Conservation (phyloP, 2,888 invertebrate genomes). For the Crioceris asparagi region DNA sequence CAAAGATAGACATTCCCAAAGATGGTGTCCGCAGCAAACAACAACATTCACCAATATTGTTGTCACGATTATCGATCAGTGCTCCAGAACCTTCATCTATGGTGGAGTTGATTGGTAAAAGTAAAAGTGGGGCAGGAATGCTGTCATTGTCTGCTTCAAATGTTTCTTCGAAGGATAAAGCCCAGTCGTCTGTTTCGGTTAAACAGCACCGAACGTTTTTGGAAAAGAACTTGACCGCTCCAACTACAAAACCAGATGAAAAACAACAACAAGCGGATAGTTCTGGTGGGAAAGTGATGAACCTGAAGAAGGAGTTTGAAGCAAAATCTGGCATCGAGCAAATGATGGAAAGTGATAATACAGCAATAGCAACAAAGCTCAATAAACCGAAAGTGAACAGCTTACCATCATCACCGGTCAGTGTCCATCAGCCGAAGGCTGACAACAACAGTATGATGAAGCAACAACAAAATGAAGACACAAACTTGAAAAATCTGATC, state of each 20-base stretch:
- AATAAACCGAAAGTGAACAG: slow-evolving; percentile 40
- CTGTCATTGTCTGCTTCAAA: slow-evolving; percentile 35
- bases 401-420: slow-evolving; percentile 54
- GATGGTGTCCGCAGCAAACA: slow-evolving; percentile 21
- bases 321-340: slow-evolving; percentile 49
- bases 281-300: slow-evolving; percentile 64
- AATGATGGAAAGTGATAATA: slow-evolving; percentile 12
- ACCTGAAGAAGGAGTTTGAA: slow-evolving; percentile 81
- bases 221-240: no score
- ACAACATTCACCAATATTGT: slow-evolving; percentile 1
- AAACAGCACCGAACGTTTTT: slow-evolving; percentile 44
- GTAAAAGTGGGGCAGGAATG: no score
- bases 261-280: slow-evolving; percentile 4
- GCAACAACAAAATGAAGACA: slow-evolving; percentile 42
- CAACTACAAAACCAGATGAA: no score
- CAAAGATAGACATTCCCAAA: slow-evolving; percentile 40
- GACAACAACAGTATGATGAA: slow-evolving; percentile 15
- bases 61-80: slow-evolving; percentile 43
- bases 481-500: slow-evolving; percentile 64
- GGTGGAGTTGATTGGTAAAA: no score
- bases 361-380: no score
- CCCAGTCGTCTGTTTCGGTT: slow-evolving; percentile 42
- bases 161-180: slow-evolving; percentile 29
- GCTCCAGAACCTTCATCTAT: slow-evolving; percentile 49
- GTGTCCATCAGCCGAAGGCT: slow-evolving; percentile 39